Percentiles rank a stretch among this genome's conserved stretches.
Conservation (phyloP, 2,113 vertebrate species). For the Epinephelus moara region DNA sequence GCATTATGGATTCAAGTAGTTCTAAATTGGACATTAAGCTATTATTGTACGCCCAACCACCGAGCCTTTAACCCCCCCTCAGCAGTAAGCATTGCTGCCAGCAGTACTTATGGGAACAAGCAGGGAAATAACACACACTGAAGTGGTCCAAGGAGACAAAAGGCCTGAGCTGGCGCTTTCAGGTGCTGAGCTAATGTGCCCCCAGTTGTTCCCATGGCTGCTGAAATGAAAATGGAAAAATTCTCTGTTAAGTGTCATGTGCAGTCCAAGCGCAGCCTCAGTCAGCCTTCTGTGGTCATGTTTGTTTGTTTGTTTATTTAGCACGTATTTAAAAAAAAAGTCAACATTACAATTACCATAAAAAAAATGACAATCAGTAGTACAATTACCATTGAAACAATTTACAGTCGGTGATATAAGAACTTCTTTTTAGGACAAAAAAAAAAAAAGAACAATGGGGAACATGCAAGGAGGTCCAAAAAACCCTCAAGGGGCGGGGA, state of each 20-base stretch:
- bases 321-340: too few relatives aligned
- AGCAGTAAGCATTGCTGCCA: conserved; percentile 36
- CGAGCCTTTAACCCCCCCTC: conserved; percentile 40
- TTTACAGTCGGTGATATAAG: too few relatives aligned
- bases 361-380: too few relatives aligned
- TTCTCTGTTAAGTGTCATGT: conserved; percentile 37
- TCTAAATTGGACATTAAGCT: conserved; percentile 35
- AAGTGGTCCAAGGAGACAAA: conserved; percentile 31
- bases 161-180: conserved; percentile 52
- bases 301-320: too few relatives aligned
- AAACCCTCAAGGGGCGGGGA: too few relatives aligned
- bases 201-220: conserved; percentile 29
- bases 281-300: conserved; percentile 35
- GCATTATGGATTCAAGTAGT: conserved; percentile 51
- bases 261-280: conserved; percentile 17
- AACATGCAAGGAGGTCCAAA: too few relatives aligned
- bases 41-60: conserved; percentile 16
- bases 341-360: too few relatives aligned
- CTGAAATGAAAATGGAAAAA: conserved; percentile 44
- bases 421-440: too few relatives aligned
- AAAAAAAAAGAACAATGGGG: too few relatives aligned
- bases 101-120: conserved; percentile 53
- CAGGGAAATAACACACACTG: conserved; percentile 44
- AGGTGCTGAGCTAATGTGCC: conserved; percentile 59
- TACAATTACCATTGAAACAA: too few relatives aligned